Conservation (phyloP, 2,113 vertebrate genomes). For the Hippotragus niger region DNA sequence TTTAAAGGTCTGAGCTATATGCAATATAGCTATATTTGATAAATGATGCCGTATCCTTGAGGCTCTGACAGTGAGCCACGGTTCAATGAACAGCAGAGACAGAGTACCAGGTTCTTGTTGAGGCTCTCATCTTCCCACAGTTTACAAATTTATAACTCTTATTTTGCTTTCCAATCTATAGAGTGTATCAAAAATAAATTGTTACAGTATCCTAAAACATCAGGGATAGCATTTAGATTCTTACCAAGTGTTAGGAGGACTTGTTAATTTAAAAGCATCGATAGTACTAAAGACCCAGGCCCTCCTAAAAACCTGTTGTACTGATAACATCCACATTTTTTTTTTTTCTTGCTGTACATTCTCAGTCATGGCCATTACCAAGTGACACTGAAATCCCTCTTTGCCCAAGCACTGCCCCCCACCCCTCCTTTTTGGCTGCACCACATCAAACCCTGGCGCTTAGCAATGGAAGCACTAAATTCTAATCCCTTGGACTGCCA, state of each 20-base stretch:
- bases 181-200: background rate
- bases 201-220: background rate
- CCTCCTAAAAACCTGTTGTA: background rate
- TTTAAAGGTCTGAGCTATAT: background rate
- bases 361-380: background rate
- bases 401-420: background rate
- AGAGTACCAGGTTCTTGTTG: background rate
- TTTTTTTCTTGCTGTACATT: background rate
- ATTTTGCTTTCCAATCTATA: background rate
- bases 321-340: background rate
- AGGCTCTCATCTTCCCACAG: background rate
- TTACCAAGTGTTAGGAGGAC: background rate
- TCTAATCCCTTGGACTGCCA: background rate
- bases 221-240: background rate
- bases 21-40: background rate
- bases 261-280: constrained; percentile 35
- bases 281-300: background rate
- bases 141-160: background rate
- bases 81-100: background rate
- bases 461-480: background rate
- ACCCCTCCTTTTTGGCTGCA: fast-evolving
- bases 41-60: background rate
- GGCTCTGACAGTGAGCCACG: background rate
- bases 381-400: background rate
- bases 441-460: background rate